phyloP scores from a whole-genome alignment of 2,888 invertebrate species.

The Pollenia amentaria region DNA sequence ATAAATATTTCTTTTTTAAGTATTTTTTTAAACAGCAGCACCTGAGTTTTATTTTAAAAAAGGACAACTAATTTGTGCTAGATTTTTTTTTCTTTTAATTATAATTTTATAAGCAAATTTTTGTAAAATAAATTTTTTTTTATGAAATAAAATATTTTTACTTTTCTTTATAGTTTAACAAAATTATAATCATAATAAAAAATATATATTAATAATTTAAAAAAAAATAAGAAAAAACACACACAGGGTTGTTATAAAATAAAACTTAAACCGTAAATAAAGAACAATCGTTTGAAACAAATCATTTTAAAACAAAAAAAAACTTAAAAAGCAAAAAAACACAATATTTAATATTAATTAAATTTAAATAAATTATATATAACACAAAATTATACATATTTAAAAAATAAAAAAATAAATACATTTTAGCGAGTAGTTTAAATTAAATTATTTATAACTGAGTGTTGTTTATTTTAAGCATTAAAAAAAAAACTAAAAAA shows the following conservation, averaged over 20 bases:
- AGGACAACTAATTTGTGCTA: conserved; percentile 66
- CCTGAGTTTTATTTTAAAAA: conserved; percentile 70
- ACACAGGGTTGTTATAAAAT: conserved; percentile 76
- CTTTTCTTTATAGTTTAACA: too few relatives aligned
- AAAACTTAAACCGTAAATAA: conserved; percentile 72
- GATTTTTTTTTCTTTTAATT: conserved; percentile 17
- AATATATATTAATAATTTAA: conserved; percentile 21
- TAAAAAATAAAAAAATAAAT: conserved; percentile 52
- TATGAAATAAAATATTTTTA: not conserved
- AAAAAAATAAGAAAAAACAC: conserved; percentile 53
- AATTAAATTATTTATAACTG: conserved; percentile 71
- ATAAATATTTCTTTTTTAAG: not conserved
- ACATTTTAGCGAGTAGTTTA: conserved; percentile 70
- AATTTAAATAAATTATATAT: conserved; percentile 68
- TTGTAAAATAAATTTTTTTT: not conserved
- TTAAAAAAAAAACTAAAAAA: conserved; percentile 48
- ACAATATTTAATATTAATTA: conserved; percentile 52
- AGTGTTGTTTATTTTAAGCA: conserved; percentile 72
- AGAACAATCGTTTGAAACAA: conserved; percentile 77
- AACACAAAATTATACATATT: conserved; percentile 73
- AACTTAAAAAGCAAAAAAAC: conserved; percentile 34
- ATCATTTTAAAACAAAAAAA: conserved; percentile 72
- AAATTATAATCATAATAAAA: conserved; percentile 7
- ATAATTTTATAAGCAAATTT: conserved; percentile 12
- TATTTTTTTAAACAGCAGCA: conserved; percentile 65